Base-by-base conservation (phyloP, 2,797 vertebrate genomes). In the Cottoperca gobio region DNA sequence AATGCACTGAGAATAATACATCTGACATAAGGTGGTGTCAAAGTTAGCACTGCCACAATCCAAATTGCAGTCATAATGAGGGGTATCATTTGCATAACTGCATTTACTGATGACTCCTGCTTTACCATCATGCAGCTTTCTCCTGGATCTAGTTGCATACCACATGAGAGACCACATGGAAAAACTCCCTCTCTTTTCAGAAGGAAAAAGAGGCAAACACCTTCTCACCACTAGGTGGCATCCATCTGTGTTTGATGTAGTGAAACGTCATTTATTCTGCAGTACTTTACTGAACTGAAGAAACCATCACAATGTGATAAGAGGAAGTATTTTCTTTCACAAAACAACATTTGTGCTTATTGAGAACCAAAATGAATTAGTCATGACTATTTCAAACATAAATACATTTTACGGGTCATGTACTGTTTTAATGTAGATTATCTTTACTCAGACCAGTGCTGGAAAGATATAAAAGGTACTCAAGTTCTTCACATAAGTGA, bases 161-260 rank as follows among this genome's bases (percentile, higher is more conserved):
- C 74, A 66, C 70, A 76, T 23, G 28, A 72, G 48, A 70, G 62
- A 76, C 58, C 73, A 72, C 78, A 73, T 76, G 70, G 66, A 84
- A 76, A 77, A 88, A 54, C 52, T 46, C 5, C 3, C 49, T 57
- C 43, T 69, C 42, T 37, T 63, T 52, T 9, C 35, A 26, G 12
- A 1, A 0, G 13, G 26, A 45, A 58, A 39, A 40, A 33, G 50
- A 13, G 21, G 7, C 12, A 31, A 31, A 60, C 13, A 16, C 4
- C 26, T 37, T 78, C 14, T 73, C 2, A 43, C 87, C 86, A 73
- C 73, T 84, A 89, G 87, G 62, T 70, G 90, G 84, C 74, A 50
- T 61, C 35, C 6, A 33, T 40, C 60, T 52, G 35, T 43, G 48
- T 57, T 2, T 43, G 24, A 59, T 54, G 17, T 16, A 40, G 37